Evolutionary conservation across 1,140 invertebrate species (phyloP).

Genomic region (Formica selysi): DNA sequence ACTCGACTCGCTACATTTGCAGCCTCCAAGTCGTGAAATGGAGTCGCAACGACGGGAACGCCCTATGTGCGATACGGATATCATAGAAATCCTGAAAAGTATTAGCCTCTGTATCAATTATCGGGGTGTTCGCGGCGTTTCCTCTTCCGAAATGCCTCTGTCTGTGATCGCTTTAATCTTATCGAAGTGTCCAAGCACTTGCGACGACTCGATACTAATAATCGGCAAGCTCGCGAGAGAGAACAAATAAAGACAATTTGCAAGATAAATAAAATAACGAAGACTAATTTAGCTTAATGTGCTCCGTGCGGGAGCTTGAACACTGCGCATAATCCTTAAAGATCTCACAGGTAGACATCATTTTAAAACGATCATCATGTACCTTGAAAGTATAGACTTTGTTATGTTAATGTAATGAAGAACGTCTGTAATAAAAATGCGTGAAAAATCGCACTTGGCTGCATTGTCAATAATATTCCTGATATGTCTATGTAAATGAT

Average conservation of each 20-base stretch:
- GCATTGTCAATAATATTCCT: slow-evolving; percentile 63
- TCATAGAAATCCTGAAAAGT: slow-evolving; percentile 74
- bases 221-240: slow-evolving; percentile 41
- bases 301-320: slow-evolving; percentile 79
- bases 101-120: slow-evolving; percentile 75
- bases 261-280: slow-evolving; percentile 60
- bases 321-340: slow-evolving; percentile 82
- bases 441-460: slow-evolving; percentile 72
- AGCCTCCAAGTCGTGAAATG: slow-evolving; percentile 73
- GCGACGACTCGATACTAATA: slow-evolving; percentile 53
- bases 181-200: slow-evolving; percentile 81
- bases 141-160: slow-evolving; percentile 77
- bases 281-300: slow-evolving; percentile 71
- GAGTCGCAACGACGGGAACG: slow-evolving; percentile 68
- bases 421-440: slow-evolving; percentile 85
- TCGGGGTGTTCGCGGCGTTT: slow-evolving; percentile 71
- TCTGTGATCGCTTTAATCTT: slow-evolving; percentile 83
- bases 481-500: background rate
- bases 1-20: slow-evolving; percentile 76
- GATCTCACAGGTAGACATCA: slow-evolving; percentile 84
- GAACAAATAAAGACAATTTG: slow-evolving; percentile 65
- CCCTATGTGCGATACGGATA: slow-evolving; percentile 64
- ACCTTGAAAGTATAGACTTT: slow-evolving; percentile 87
- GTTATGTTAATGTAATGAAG: slow-evolving; percentile 85
- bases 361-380: slow-evolving; percentile 84